Evolutionary conservation across 2,888 invertebrate species (phyloP).

Genomic region (Choreutis nemorana): DNA sequence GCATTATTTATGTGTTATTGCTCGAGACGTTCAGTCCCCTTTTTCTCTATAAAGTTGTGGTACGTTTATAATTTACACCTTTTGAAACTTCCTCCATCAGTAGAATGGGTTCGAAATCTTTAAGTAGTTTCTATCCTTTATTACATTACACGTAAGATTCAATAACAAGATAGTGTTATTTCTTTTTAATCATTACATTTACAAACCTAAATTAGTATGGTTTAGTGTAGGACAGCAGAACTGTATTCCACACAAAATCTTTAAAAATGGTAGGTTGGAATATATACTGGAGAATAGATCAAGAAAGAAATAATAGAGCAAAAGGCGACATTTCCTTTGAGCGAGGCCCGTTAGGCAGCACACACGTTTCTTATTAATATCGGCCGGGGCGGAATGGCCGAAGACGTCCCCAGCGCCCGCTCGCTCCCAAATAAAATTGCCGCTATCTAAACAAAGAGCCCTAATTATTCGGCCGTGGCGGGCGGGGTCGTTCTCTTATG

Average conservation of each 20-base stretch:
- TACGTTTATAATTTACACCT: conserved; percentile 40
- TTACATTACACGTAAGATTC: too few relatives aligned
- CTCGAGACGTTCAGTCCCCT: conserved; percentile 49
- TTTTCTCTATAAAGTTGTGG: conserved; percentile 46
- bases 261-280: too few relatives aligned
- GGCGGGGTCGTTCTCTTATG: conserved; percentile 75
- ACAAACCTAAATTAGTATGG: too few relatives aligned
- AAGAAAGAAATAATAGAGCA: too few relatives aligned
- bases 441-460: conserved; percentile 70
- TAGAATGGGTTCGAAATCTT: too few relatives aligned
- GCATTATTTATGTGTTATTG: conserved; percentile 65
- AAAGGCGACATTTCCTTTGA: conserved; percentile 23
- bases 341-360: conserved; percentile 32
- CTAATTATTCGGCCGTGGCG: conserved; percentile 72
- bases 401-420: conserved; percentile 63
- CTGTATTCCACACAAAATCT: too few relatives aligned
- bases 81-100: conserved; percentile 41
- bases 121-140: too few relatives aligned
- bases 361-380: conserved; percentile 65
- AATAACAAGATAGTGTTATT: too few relatives aligned
- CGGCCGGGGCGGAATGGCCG: conserved; percentile 56
- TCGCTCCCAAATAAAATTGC: conserved; percentile 68
- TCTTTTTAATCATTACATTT: too few relatives aligned
- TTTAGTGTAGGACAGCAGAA: too few relatives aligned
- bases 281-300: too few relatives aligned